Evolutionary conservation across 2,888 invertebrate species (phyloP).

Genomic region (Caenorhabditis afra): DNA sequence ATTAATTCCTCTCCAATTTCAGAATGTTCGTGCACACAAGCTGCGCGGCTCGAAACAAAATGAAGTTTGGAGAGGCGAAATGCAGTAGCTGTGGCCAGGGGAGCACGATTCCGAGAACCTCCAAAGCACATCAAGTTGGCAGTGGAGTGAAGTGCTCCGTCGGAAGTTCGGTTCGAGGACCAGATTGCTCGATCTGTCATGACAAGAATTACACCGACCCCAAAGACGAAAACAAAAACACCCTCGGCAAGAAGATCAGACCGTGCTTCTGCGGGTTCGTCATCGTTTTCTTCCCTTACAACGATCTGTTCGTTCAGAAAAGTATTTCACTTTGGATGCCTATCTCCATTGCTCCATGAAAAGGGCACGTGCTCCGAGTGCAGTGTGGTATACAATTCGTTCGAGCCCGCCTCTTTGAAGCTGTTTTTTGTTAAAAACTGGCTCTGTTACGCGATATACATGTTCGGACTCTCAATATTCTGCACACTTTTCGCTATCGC

Average conservation of each 20-base stretch:
- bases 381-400: conserved; percentile 13
- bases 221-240: background rate
- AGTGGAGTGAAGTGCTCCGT: background rate
- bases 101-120: conserved; percentile 26
- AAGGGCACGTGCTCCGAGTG: conserved; percentile 24
- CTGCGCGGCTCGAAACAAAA: conserved; percentile 24
- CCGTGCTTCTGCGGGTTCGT: conserved; percentile 42
- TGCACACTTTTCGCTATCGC: conserved; percentile 16
- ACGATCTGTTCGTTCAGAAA: conserved; percentile 15
- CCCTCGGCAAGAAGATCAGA: conserved; percentile 1
- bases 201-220: conserved; percentile 6
- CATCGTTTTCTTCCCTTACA: background rate
- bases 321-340: conserved; percentile 22
- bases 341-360: conserved; percentile 7
- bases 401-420: conserved; percentile 23
- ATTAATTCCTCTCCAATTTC: background rate
- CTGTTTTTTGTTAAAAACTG: conserved; percentile 27
- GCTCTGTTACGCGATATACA: conserved; percentile 14
- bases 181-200: conserved; percentile 11
- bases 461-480: conserved; percentile 2
- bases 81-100: conserved; percentile 43
- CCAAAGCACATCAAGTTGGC: background rate
- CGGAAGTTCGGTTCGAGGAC: background rate
- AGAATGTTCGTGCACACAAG: conserved; percentile 46
- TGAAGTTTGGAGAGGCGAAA: conserved; percentile 33